These are phyloP conservation scores for Oscheius sp. DNA, from an alignment of 1,140 invertebrate species.

Conservation along the genomic window DNA sequence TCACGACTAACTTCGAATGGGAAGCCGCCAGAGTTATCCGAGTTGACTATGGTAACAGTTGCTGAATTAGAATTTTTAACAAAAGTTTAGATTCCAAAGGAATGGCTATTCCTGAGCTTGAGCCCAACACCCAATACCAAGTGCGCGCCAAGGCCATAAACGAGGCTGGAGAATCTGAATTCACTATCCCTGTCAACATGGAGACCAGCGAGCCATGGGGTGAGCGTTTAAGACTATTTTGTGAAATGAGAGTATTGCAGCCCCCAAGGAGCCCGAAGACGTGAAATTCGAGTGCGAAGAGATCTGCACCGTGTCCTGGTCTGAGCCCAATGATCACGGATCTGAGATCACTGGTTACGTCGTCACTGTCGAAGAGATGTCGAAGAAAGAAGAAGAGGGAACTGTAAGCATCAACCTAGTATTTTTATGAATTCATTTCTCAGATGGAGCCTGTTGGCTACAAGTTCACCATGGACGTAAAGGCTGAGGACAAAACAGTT, in stretches of 20 bases:
- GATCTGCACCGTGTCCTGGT: constrained; percentile 27
- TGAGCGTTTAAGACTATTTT: not conserved
- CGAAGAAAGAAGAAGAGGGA: not conserved
- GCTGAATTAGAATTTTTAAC: not conserved
- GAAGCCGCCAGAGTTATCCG: not conserved
- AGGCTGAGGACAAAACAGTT: constrained; percentile 3
- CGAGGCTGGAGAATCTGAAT: constrained; percentile 31
- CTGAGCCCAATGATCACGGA: constrained; percentile 32
- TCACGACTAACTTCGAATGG: constrained; percentile 24
- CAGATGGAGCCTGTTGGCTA: not conserved
- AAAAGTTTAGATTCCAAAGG: constrained; percentile 7
- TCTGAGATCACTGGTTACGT: constrained; percentile 11
- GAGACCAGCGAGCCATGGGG: constrained; percentile 36
- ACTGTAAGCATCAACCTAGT: not conserved
- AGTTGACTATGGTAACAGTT: constrained; percentile 7
- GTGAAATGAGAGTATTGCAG: not conserved
- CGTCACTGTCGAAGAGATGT: constrained; percentile 21
- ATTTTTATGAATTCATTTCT: not conserved
- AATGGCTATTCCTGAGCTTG: constrained; percentile 18
- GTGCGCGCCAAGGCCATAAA: constrained; percentile 29
- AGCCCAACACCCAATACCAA: constrained; percentile 18
- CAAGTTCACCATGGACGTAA: not conserved
- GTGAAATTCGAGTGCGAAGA: constrained; percentile 23
- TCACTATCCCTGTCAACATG: constrained; percentile 9
- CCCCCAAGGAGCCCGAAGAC: constrained; percentile 4